Evolutionary conservation across 2,797 vertebrate species (phyloP), one percentile per base, ranked within the genome.

Genomic region (Thamnophis elegans): DNA sequence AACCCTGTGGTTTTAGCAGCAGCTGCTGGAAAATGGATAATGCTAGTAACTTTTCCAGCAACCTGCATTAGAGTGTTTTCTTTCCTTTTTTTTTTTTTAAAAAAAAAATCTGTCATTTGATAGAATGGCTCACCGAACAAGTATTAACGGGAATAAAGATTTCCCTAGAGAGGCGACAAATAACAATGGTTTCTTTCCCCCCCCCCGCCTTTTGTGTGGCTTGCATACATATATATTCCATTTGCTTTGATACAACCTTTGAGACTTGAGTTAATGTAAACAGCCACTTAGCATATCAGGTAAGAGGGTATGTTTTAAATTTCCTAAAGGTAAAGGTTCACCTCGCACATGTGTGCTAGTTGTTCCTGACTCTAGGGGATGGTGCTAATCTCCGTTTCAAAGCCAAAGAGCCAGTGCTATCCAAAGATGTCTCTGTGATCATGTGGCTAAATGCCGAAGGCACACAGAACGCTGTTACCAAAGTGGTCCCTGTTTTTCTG

Each of bases 101-200:
- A 26, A 42, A 32, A 97, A 62, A 55, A 32, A 97, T 95, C 96
- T 97, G 97, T 97, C 97, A 97, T 97, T 97, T 97, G 96, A 11
- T 0, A 91, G 95, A 97, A 96, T 96, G 97, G 96, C 96, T 97
- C 96, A 96, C 92, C 94, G 97, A 97, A 97, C 96, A 96, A 96
- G 95, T 97, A 97, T 97, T 97, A 97, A 97, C 97, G 97, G 94
- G 96, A 97, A 97, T 96, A 96, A 96, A 97, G 94, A 97, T 97
- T 97, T 97, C 96, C 96, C 96, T 87, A 4, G 95, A 96, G 96
- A 97, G 92, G 92, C 73, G 96, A 94, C 93, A 87, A 92, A 94
- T 65, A 82, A 82, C 36, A 82, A 82, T 5, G 73, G 36, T 25
- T 82, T 47, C 73, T 82, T 47, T 47, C 0, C 0, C 32, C 65